Conservation (phyloP, 2,113 vertebrate species). For the Percina caprodes region DNA sequence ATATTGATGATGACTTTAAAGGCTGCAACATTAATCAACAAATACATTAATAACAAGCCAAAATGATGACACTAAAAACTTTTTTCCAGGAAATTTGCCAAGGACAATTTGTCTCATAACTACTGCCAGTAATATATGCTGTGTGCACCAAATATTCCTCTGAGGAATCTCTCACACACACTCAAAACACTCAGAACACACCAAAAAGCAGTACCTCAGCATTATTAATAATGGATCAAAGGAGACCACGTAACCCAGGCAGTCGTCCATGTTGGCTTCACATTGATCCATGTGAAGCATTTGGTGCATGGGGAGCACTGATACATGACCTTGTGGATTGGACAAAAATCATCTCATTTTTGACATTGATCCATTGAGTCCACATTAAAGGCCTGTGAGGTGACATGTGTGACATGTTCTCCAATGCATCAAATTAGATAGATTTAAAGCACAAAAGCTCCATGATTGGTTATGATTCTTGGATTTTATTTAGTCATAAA, state of each 20-base stretch:
- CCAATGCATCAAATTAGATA: neutral
- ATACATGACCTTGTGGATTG: conserved; percentile 44
- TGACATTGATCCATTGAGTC: conserved; percentile 17
- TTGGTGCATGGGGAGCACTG: neutral
- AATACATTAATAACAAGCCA: conserved; percentile 7
- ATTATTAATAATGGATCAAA: conserved; percentile 77
- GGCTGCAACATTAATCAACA: conserved; percentile 6
- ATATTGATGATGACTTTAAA: conserved; percentile 17
- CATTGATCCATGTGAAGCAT: conserved; percentile 46
- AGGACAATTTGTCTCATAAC: conserved; percentile 20
- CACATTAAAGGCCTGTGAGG: neutral
- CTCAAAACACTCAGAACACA: conserved; percentile 14
- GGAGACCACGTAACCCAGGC: conserved; percentile 39
- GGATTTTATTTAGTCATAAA: neutral
- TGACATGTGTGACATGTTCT: neutral
- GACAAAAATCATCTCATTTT: conserved; percentile 20
- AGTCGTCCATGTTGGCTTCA: conserved; percentile 39
- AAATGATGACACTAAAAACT: neutral
- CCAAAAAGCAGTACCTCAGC: conserved; percentile 46
- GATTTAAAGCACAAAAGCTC: neutral
- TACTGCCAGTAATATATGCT: conserved; percentile 8
- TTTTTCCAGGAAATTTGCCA: conserved; percentile 31
- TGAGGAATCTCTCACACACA: conserved; percentile 27
- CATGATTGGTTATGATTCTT: neutral
- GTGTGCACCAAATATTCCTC: conserved; percentile 22